A percentile compares a stretch with the other conserved stretches of the same genome.
Evolutionary conservation across 2,797 vertebrate genomes (phyloP).

Genomic region (Sus cebifrons): DNA sequence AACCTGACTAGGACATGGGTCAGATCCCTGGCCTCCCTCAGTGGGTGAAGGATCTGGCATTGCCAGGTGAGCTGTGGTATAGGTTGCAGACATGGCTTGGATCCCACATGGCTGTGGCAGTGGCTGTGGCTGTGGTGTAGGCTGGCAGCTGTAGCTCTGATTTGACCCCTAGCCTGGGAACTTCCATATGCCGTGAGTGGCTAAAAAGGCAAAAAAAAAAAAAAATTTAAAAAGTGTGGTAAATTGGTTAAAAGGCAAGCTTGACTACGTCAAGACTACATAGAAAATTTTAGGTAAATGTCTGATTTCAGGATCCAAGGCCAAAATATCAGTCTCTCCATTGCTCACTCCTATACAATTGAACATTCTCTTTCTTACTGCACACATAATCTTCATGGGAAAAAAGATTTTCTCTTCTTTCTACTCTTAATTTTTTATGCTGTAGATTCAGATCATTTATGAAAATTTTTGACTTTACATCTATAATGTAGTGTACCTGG

Average conservation of each 20-base stretch:
- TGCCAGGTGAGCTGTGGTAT: too few species aligned
- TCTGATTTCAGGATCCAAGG: neutral
- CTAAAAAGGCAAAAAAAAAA: too few species aligned
- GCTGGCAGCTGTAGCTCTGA: too few species aligned
- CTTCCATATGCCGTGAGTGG: too few species aligned
- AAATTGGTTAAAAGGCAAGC: neutral
- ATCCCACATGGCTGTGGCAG: too few species aligned
- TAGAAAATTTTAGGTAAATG: slow-evolving; percentile 34
- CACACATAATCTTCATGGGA: neutral
- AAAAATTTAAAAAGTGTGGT: neutral
- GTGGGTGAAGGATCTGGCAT: too few species aligned
- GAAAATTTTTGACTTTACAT: neutral
- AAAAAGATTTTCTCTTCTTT: neutral
- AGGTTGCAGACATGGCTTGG: too few species aligned
- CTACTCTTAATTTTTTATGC: neutral
- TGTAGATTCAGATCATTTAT: neutral
- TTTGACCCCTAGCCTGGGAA: too few species aligned
- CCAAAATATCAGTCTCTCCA: neutral
- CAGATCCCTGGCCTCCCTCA: too few species aligned
- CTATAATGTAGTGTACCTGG: neutral
- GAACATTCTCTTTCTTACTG: neutral
- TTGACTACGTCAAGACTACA: neutral
- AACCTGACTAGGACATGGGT: too few species aligned
- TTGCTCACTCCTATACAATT: neutral
- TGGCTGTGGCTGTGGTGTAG: too few species aligned